Base-by-base conservation (phyloP, 2,888 invertebrate species). In the Clepsis dumicolana region DNA sequence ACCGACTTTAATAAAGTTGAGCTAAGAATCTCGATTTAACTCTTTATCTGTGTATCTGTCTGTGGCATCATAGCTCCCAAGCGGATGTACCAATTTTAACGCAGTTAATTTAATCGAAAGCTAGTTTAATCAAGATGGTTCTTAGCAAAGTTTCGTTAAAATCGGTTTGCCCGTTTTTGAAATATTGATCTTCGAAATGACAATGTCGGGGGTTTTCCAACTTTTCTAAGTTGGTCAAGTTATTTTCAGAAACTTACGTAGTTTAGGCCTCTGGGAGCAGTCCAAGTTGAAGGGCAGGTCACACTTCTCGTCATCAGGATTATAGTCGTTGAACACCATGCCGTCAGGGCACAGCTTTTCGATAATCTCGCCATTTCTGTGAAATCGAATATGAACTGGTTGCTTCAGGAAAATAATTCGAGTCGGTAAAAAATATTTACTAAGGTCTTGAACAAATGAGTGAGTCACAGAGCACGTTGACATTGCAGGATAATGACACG, bases 251-350 rank as follows among this genome's bases (percentile, higher is more conserved):
- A 21, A 95, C 97, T 96, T 93, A 98, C 98, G 98, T 73, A 96
- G 90, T 81, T 96, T 96, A 8, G 96, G 94, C 70, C 98, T 94
- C 73, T 96, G 95, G 0, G 95, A 94, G 89, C 98, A 98, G 86
- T 98, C 98, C 70, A 98, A 95, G 80, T 97, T 97, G 87, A 97
- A 97, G 0, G 97, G 97, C 73, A 97, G 90, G 86, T 98, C 98
- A 78, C 98, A 98, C 82, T 98, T 98, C 86, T 98, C 98, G 67
- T 97, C 96, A 69, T 95, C 95, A 1, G 95, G 94, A 75, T 96
- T 96, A 88, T 95, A 97, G 88, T 97, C 98, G 77, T 98, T 97
- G 93, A 98, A 98, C 61, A 98, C 97, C 94, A 97, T 96, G 24
- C 98, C 98, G 83, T 98, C 98, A 0, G 97, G 96, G 75, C 98